phyloP scores from a whole-genome alignment of 2,113 vertebrate genomes.

The Chlamydotis undulata region DNA sequence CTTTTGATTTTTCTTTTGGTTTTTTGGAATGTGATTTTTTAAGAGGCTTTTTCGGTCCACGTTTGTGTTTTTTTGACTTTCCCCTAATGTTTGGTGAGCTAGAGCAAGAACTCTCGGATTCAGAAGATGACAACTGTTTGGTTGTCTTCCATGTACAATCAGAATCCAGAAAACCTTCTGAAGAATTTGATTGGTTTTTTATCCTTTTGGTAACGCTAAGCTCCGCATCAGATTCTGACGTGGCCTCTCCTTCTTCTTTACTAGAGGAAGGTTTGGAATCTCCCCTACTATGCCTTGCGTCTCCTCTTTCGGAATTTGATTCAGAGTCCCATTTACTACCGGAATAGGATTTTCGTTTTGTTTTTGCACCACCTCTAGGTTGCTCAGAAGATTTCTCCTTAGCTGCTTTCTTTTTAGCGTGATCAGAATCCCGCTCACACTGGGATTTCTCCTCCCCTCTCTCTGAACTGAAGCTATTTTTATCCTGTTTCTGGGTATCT shows the following conservation, averaged over 20 bases:
- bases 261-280: conserved; percentile 76
- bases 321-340: conserved; percentile 87
- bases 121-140: conserved; percentile 30
- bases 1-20: conserved; percentile 80
- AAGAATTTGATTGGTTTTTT: conserved; percentile 40
- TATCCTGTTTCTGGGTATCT: conserved; percentile 57
- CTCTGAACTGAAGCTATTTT: conserved; percentile 24
- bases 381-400: conserved; percentile 57
- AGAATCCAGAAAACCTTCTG: background rate
- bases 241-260: conserved; percentile 96
- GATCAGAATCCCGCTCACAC: conserved; percentile 75
- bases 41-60: conserved; percentile 72
- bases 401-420: conserved; percentile 61
- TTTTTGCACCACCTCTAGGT: conserved; percentile 40
- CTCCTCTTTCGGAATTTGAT: conserved; percentile 81
- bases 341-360: conserved; percentile 72
- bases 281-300: conserved; percentile 26
- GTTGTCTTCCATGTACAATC: background rate
- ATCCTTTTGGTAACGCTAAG: conserved; percentile 38
- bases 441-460: conserved; percentile 59
- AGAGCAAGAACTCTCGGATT: conserved; percentile 64
- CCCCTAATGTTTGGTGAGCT: conserved; percentile 53
- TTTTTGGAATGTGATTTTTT: conserved; percentile 78
- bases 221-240: conserved; percentile 85
- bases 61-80: conserved; percentile 84